Percentiles rank a stretch among this genome's conserved stretches.
These are phyloP conservation scores for Nothocercus julius DNA, from an alignment of 2,113 vertebrate species.

Conservation along the genomic window DNA sequence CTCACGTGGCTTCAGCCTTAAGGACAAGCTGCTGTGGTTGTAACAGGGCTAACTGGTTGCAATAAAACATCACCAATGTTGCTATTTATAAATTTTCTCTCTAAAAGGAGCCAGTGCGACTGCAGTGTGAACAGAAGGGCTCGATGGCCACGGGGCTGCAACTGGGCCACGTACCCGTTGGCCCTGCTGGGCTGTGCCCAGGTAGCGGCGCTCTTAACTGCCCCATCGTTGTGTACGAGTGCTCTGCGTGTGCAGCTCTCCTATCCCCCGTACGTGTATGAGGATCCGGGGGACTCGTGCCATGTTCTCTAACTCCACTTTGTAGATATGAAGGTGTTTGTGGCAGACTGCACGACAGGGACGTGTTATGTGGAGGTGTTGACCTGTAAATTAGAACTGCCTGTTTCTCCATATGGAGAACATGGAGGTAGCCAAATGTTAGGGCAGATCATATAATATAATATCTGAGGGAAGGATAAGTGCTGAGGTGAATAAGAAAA, in stretches of 20 bases:
- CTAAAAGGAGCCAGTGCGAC: not conserved
- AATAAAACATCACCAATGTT: not conserved
- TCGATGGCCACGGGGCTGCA: not conserved
- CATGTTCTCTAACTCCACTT: not conserved
- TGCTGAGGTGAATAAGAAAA: not conserved
- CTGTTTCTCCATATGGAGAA: not conserved
- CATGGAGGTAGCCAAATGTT: not conserved
- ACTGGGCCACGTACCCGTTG: rapidly evolving
- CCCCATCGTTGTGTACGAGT: no score
- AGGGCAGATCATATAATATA: not conserved
- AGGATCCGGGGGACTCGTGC: not conserved
- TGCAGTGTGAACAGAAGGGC: not conserved
- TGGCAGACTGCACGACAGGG: not conserved
- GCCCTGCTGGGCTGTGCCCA: rapidly evolving
- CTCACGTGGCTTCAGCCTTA: not conserved
- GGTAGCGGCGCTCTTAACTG: not conserved
- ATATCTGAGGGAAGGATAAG: not conserved
- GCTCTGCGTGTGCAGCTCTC: no score
- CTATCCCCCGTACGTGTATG: no score
- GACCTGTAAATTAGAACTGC: not conserved
- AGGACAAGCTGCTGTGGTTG: not conserved
- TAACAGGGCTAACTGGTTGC: not conserved
- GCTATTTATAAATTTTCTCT: rapidly evolving
- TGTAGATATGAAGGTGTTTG: not conserved
- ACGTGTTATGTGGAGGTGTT: not conserved